phyloP scores from a whole-genome alignment of 2,113 vertebrate genomes.

The Grammomys dolichurus region DNA sequence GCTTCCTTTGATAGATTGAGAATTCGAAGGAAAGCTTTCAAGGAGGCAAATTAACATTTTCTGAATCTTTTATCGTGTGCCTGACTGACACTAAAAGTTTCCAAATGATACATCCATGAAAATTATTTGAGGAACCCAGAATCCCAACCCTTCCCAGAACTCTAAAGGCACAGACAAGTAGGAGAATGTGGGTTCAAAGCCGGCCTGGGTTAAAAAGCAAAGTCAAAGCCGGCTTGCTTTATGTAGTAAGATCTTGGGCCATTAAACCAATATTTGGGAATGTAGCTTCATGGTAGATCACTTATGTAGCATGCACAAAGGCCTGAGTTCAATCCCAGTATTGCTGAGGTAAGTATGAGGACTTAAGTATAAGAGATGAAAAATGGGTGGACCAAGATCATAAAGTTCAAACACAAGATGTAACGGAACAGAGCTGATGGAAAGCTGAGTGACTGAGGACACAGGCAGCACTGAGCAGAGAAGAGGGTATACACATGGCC shows the following conservation, averaged over 20 bases:
- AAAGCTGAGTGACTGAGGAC: neutral
- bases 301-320: neutral
- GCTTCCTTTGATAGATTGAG: slow-evolving; percentile 44
- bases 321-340: neutral
- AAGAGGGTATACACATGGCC: neutral
- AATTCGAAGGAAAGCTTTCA: slow-evolving; percentile 12
- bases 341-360: neutral
- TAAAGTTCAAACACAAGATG: neutral
- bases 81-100: neutral
- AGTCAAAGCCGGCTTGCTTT: neutral
- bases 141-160: neutral
- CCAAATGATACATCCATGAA: neutral
- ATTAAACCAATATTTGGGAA: neutral
- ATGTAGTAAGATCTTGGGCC: neutral
- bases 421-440: neutral
- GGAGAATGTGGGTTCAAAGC: neutral
- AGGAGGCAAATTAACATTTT: slow-evolving; percentile 11
- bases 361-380: neutral
- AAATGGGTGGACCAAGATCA: neutral
- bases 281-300: neutral
- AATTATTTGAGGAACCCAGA: neutral
- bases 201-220: neutral
- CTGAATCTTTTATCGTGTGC: neutral
- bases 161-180: neutral
- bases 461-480: neutral